Conservation (phyloP, 2,113 vertebrate species). For the Podarcis cretensis region DNA sequence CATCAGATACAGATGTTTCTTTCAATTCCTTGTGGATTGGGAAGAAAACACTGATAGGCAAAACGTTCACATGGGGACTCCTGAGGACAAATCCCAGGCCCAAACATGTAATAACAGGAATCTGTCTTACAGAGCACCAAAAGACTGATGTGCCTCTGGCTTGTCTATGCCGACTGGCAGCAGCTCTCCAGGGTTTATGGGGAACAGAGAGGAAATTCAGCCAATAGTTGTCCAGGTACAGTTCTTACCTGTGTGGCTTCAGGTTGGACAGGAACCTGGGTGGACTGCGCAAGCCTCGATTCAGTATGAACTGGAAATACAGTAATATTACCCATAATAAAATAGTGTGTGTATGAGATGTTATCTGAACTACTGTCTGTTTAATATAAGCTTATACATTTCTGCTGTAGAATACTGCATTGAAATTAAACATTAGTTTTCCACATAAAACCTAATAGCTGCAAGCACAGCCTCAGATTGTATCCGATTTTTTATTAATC, state of each 20-base stretch:
- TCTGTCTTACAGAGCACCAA: neutral
- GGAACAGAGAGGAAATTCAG: neutral
- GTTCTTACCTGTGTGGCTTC: constrained; percentile 90
- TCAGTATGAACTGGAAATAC: constrained; percentile 84
- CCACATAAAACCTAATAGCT: neutral
- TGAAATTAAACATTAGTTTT: neutral
- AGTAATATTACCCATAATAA: constrained; percentile 41
- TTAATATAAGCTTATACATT: neutral
- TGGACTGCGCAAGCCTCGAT: constrained; percentile 88
- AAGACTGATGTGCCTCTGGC: no score
- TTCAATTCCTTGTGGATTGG: neutral
- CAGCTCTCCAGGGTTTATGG: no score
- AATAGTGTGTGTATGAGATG: neutral
- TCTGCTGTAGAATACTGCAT: neutral
- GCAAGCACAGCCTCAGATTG: neutral
- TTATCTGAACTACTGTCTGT: neutral
- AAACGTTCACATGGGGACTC: neutral
- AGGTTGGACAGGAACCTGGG: constrained; percentile 84
- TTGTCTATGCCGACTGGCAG: no score
- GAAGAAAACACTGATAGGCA: neutral
- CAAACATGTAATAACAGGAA: neutral
- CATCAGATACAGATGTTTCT: no score
- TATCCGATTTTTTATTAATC: neutral
- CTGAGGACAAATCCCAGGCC: neutral
- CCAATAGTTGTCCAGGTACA: neutral